Evolutionary conservation across 1,140 invertebrate species (phyloP).

Genomic region (Tetragonula clypearis): DNA sequence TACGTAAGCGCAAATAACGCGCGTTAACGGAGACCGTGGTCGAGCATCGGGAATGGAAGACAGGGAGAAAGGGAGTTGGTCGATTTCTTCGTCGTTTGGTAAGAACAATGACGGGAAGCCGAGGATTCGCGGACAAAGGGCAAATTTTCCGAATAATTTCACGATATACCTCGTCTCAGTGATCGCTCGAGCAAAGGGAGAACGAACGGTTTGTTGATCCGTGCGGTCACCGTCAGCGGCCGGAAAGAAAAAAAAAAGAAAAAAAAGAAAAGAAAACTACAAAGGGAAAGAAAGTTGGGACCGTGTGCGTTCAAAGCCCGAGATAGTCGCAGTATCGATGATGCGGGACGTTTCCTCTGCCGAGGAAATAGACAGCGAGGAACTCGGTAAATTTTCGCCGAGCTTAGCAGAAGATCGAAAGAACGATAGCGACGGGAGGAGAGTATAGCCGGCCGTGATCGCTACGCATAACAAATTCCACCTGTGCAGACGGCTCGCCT

Average conservation of each 20-base stretch:
- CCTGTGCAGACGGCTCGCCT: constrained; percentile 42
- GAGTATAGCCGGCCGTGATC: constrained; percentile 31
- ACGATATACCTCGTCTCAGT: constrained; percentile 53
- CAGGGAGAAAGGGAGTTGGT: constrained; percentile 2
- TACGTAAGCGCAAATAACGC: constrained; percentile 49
- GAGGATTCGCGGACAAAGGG: constrained; percentile 66
- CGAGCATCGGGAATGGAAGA: constrained; percentile 3
- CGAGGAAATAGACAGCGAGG: neutral
- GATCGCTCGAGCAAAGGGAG: constrained; percentile 64
- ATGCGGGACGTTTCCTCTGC: neutral
- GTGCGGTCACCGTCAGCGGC: constrained; percentile 33
- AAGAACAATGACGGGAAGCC: constrained; percentile 63
- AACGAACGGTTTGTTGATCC: constrained; percentile 53
- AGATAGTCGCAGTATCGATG: neutral
- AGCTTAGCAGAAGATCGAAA: neutral
- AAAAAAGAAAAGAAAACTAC: neutral
- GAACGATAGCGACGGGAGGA: neutral
- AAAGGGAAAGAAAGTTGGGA: neutral
- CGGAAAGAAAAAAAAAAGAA: constrained; percentile 42
- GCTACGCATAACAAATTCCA: constrained; percentile 60
- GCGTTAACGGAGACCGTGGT: neutral
- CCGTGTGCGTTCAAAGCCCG: neutral
- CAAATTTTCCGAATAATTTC: constrained; percentile 77
- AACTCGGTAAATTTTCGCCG: neutral
- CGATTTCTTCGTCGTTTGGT: constrained; percentile 65